A percentile compares a stretch with the other conserved stretches of the same genome.
phyloP scores from a whole-genome alignment of 1,140 invertebrate genomes.

The Saccostrea glomerata region DNA sequence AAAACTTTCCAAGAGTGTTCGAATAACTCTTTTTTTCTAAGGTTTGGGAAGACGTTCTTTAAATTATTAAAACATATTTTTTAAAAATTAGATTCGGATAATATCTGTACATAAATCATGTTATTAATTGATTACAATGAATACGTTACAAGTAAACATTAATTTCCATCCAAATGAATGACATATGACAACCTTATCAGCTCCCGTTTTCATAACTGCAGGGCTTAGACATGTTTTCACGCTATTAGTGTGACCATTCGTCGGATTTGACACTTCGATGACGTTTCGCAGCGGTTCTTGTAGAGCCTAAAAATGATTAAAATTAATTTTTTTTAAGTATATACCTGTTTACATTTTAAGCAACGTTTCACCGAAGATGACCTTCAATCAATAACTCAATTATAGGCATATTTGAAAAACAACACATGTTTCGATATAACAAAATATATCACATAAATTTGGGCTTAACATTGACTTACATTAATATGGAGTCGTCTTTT shows the following conservation, averaged over 20 bases:
- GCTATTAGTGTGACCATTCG: conserved; percentile 18
- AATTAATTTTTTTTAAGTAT: neutral
- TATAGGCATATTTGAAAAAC: neutral
- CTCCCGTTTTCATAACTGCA: neutral
- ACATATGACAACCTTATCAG: conserved; percentile 34
- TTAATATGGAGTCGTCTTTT: neutral
- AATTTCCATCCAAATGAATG: conserved; percentile 10
- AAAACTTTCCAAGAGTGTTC: too few species aligned
- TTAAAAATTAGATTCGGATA: neutral
- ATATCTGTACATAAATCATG: conserved; percentile 1
- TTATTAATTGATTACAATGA: conserved; percentile 9
- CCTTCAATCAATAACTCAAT: too few species aligned
- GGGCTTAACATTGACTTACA: neutral
- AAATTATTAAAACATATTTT: neutral
- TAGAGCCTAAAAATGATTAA: neutral
- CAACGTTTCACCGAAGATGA: too few species aligned
- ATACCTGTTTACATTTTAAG: too few species aligned
- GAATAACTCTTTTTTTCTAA: too few species aligned
- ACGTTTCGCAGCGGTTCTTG: neutral
- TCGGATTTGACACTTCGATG: neutral
- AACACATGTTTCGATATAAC: neutral
- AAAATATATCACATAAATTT: neutral
- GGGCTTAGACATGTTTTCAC: conserved; percentile 18
- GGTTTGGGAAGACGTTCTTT: too few species aligned
- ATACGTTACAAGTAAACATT: neutral